A percentile compares a stretch with the other conserved stretches of the same genome.
Evolutionary conservation across 2,797 vertebrate species (phyloP).

Genomic region (Enteromius paludinosus): DNA sequence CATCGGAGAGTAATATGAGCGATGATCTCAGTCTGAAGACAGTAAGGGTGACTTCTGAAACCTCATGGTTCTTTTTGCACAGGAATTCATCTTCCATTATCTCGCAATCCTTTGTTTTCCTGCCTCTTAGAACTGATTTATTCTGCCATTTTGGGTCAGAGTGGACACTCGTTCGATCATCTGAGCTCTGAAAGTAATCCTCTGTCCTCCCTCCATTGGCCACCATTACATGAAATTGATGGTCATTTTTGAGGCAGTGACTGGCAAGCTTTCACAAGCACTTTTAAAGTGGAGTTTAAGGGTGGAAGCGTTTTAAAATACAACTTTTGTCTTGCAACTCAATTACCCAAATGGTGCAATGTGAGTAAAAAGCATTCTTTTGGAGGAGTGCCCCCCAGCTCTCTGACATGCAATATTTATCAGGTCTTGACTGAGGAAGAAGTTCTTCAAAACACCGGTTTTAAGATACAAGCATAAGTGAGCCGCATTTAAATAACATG

Average conservation of each 20-base stretch:
- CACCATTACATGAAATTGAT: background rate
- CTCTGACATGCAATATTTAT: conserved; percentile 42
- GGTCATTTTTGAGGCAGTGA: conserved; percentile 34
- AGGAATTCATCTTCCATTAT: conserved; percentile 70
- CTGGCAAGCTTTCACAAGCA: conserved; percentile 54
- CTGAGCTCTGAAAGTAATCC: conserved; percentile 70
- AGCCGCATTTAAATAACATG: background rate
- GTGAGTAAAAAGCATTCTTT: conserved; percentile 58
- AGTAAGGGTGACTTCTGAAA: conserved; percentile 43
- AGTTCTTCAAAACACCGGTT: background rate
- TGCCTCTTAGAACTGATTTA: conserved; percentile 71
- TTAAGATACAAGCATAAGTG: conserved; percentile 17
- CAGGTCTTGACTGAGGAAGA: background rate
- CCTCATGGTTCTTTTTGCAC: conserved; percentile 25
- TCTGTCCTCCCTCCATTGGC: conserved; percentile 63
- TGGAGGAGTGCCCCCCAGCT: conserved; percentile 48
- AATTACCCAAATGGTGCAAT: conserved; percentile 26
- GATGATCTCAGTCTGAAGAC: conserved; percentile 39
- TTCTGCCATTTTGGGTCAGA: conserved; percentile 67
- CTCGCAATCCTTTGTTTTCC: conserved; percentile 63
- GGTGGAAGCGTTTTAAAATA: conserved; percentile 36
- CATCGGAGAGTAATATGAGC: conserved; percentile 16
- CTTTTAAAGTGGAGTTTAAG: conserved; percentile 17
- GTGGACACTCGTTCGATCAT: conserved; percentile 65
- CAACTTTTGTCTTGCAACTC: conserved; percentile 23